Evolutionary conservation across 2,797 vertebrate species (phyloP).

Genomic region (Enteromius viviparus): DNA sequence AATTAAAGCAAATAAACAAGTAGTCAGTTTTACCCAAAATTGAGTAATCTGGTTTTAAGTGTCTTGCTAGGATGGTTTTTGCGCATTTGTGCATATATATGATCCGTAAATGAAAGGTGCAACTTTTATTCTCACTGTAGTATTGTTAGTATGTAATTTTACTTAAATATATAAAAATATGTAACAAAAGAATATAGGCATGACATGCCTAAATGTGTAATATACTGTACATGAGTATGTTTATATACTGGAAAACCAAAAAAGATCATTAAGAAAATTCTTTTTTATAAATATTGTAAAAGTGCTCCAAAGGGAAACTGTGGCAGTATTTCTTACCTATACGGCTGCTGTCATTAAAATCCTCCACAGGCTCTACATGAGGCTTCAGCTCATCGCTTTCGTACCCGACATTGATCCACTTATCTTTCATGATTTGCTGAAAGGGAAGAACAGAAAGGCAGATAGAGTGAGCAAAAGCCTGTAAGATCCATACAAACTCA

Average conservation of each 20-base stretch:
- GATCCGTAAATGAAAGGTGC: too few species aligned
- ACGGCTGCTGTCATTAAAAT: slow-evolving; percentile 85
- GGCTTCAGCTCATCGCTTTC: slow-evolving; percentile 90
- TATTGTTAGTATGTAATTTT: neutral
- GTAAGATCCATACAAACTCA: slow-evolving; percentile 15
- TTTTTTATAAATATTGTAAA: neutral
- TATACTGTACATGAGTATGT: neutral
- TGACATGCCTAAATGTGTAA: neutral
- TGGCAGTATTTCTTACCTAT: slow-evolving; percentile 80
- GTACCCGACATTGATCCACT: slow-evolving; percentile 92
- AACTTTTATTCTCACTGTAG: too few species aligned
- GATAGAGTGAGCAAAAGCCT: neutral
- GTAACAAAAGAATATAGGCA: neutral
- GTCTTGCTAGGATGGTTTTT: neutral
- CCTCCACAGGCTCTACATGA: slow-evolving; percentile 88
- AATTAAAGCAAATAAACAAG: neutral
- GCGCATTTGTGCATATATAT: too few species aligned
- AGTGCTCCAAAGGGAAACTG: neutral
- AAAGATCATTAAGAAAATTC: neutral
- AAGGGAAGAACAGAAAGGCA: slow-evolving; percentile 11
- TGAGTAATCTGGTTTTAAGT: neutral
- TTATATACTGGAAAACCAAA: neutral
- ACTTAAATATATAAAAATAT: neutral
- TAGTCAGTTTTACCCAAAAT: neutral
- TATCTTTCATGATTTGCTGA: slow-evolving; percentile 98